A percentile compares a stretch with the other conserved stretches of the same genome.
Conservation (phyloP, 2,113 vertebrate genomes). For the Panurus biarmicus region DNA sequence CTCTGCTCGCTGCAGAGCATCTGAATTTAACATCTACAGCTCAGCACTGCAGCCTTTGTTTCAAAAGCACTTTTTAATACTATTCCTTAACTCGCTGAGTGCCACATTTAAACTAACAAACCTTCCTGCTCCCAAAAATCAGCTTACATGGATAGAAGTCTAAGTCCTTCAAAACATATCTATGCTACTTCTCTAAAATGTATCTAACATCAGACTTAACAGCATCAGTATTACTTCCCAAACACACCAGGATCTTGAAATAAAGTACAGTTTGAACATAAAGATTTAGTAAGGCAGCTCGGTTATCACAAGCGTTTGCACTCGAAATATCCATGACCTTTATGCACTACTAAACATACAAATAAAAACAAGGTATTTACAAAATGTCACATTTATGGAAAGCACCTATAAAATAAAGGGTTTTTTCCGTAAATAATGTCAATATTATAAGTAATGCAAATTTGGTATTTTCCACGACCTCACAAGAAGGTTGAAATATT, state of each 20-base stretch:
- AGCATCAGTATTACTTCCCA: not conserved
- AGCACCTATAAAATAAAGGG: not conserved
- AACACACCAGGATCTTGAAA: not conserved
- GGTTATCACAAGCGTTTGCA: not conserved
- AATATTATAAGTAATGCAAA: conserved; percentile 11
- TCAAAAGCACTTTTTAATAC: not conserved
- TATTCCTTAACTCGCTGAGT: not conserved
- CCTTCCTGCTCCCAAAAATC: not conserved
- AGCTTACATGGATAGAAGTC: not conserved
- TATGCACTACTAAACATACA: not conserved
- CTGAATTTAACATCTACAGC: not conserved
- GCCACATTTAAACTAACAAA: not conserved
- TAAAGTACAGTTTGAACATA: not conserved
- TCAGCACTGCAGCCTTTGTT: not conserved
- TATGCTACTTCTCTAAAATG: not conserved
- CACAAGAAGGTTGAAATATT: not conserved
- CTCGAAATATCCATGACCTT: not conserved
- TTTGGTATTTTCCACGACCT: not conserved
- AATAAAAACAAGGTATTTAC: not conserved
- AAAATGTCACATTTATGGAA: not conserved
- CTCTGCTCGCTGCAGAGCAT: not conserved
- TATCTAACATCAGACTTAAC: not conserved
- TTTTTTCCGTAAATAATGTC: not conserved
- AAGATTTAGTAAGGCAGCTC: not conserved
- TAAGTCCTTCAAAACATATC: not conserved